Evolutionary conservation across 2,888 invertebrate genomes (phyloP).

Genomic region (Helicoverpa assulta): DNA sequence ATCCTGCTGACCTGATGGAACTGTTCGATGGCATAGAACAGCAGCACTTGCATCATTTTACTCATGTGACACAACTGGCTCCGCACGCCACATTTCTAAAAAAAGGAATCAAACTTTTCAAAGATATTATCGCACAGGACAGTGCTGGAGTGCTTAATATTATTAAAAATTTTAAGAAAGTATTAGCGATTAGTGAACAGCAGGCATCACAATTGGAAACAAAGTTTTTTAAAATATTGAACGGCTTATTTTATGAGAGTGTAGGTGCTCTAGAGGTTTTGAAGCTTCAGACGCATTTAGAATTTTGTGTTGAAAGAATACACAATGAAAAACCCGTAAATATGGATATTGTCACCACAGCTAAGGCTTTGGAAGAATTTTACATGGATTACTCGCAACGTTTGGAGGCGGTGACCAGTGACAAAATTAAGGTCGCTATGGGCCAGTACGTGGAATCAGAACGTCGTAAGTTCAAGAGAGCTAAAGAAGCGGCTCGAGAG

Average conservation of each 20-base stretch:
- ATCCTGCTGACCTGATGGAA: constrained; percentile 88
- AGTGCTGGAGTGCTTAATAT: constrained; percentile 67
- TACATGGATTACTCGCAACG: constrained; percentile 87
- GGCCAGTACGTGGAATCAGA: constrained; percentile 87
- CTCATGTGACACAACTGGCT: constrained; percentile 90
- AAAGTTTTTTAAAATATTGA: constrained; percentile 89
- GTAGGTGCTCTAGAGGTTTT: constrained; percentile 90
- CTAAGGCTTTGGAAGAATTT: constrained; percentile 90
- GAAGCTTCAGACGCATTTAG: constrained; percentile 90
- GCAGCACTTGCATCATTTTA: constrained; percentile 91
- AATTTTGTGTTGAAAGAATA: constrained; percentile 91
- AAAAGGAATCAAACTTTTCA: constrained; percentile 83
- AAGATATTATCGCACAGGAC: constrained; percentile 78
- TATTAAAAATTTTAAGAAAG: constrained; percentile 74
- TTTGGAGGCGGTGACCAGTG: constrained; percentile 89
- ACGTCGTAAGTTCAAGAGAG: constrained; percentile 85
- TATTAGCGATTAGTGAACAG: constrained; percentile 84
- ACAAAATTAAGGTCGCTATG: constrained; percentile 88
- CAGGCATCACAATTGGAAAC: constrained; percentile 86
- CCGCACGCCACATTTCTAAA: constrained; percentile 87
- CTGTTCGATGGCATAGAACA: constrained; percentile 91
- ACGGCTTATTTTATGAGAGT: constrained; percentile 89
- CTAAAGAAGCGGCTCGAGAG: constrained; percentile 90
- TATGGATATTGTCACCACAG: constrained; percentile 88
- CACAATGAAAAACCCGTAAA: constrained; percentile 90